These are phyloP conservation scores for Phalangium opilio DNA, from an alignment of 2,888 invertebrate species.

Conservation along the genomic window DNA sequence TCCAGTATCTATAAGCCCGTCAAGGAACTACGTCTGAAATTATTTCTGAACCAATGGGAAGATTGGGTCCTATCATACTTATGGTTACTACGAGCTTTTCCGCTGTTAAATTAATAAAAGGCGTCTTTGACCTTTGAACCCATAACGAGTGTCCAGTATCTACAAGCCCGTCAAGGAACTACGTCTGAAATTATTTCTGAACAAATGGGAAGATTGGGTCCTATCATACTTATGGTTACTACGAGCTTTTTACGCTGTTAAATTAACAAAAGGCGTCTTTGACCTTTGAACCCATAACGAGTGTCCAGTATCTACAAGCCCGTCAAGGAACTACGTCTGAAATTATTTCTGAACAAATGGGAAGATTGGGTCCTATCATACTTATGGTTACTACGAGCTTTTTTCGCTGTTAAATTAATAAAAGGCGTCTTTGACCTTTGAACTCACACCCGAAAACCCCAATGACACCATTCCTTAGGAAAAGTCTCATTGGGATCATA, in stretches of 20 bases:
- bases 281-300: too few species aligned
- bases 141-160: too few species aligned
- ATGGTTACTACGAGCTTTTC: not conserved
- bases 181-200: not conserved
- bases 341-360: not conserved
- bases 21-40: too few species aligned
- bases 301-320: too few species aligned
- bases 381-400: not conserved
- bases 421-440: too few species aligned
- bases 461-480: not conserved
- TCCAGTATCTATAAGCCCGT: too few species aligned
- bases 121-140: too few species aligned
- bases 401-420: not conserved
- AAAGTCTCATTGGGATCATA: not conserved
- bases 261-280: too few species aligned
- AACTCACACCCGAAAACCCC: not conserved
- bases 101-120: not conserved
- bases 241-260: not conserved
- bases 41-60: not conserved
- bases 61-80: not conserved
- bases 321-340: too few species aligned
- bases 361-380: not conserved
- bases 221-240: not conserved
- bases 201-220: not conserved
- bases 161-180: too few species aligned